phyloP scores from a whole-genome alignment of 2,888 invertebrate genomes.

The Drosophila subquinaria region DNA sequence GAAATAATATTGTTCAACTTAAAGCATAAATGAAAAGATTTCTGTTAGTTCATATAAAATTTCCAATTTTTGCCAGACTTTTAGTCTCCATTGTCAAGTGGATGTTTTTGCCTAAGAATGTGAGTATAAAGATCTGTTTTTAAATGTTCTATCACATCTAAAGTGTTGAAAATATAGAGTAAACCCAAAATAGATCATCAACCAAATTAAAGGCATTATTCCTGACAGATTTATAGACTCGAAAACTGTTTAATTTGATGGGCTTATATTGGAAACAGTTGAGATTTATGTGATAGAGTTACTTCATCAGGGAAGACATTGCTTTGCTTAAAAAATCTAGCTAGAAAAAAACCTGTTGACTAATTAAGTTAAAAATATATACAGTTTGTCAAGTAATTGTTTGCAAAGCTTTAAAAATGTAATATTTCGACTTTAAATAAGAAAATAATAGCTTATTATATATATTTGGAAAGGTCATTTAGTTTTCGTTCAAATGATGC shows the following conservation, averaged over 20 bases:
- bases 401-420: too few species aligned
- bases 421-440: too few species aligned
- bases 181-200: not conserved
- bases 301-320: not conserved
- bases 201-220: not conserved
- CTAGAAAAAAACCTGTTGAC: too few species aligned
- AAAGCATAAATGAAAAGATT: not conserved
- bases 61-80: too few species aligned
- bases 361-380: too few species aligned
- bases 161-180: not conserved
- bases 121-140: not conserved
- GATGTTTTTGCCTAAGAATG: not conserved
- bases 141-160: not conserved
- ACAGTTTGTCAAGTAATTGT: too few species aligned
- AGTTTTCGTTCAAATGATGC: too few species aligned
- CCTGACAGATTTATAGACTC: conserved; percentile 7
- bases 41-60: not conserved
- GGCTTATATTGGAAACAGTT: not conserved
- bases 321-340: too few species aligned
- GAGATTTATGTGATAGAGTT: conserved; percentile 4
- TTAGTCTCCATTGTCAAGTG: too few species aligned
- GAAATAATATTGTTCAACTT: too few species aligned
- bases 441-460: too few species aligned
- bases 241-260: not conserved
- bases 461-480: too few species aligned